Percentiles rank a stretch among this genome's conserved stretches.
Conservation (phyloP, 2,888 invertebrate genomes). For the Aplocera efformata region DNA sequence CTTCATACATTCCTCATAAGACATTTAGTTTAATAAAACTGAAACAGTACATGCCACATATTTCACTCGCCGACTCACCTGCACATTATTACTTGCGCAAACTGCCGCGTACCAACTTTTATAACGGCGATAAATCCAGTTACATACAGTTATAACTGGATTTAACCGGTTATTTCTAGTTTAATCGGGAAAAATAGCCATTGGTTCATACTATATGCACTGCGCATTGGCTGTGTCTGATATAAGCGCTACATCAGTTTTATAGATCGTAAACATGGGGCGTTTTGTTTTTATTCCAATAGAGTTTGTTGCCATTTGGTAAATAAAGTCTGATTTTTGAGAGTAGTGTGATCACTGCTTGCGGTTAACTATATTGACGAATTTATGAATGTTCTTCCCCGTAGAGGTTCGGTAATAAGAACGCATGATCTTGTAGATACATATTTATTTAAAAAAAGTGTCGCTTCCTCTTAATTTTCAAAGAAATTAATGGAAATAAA, state of each 20-base stretch:
- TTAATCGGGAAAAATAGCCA: conserved; percentile 32
- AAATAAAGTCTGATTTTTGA: too few relatives aligned
- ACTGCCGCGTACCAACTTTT: conserved; percentile 58
- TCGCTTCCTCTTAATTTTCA: too few relatives aligned
- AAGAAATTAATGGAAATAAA: too few relatives aligned
- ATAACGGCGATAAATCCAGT: conserved; percentile 58
- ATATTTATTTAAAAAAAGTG: too few relatives aligned
- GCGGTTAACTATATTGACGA: too few relatives aligned
- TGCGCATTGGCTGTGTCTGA: conserved; percentile 43
- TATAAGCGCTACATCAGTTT: conserved; percentile 56
- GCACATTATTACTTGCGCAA: conserved; percentile 54
- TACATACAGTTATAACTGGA: conserved; percentile 35
- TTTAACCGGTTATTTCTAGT: conserved; percentile 47
- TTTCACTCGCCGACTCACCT: conserved; percentile 31
- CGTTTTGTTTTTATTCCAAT: conserved; percentile 19
- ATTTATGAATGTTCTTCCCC: too few relatives aligned
- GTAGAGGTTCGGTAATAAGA: too few relatives aligned
- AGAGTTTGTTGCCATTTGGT: not conserved
- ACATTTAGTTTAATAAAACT: conserved; percentile 1
- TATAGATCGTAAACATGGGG: conserved; percentile 49
- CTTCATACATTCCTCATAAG: not conserved
- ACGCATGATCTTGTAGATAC: too few relatives aligned
- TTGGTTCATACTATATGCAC: conserved; percentile 30
- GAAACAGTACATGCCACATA: conserved; percentile 5
- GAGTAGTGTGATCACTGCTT: too few relatives aligned